phyloP scores from a whole-genome alignment of 2,113 vertebrate genomes.

The Phalacrocorax pelagicus region DNA sequence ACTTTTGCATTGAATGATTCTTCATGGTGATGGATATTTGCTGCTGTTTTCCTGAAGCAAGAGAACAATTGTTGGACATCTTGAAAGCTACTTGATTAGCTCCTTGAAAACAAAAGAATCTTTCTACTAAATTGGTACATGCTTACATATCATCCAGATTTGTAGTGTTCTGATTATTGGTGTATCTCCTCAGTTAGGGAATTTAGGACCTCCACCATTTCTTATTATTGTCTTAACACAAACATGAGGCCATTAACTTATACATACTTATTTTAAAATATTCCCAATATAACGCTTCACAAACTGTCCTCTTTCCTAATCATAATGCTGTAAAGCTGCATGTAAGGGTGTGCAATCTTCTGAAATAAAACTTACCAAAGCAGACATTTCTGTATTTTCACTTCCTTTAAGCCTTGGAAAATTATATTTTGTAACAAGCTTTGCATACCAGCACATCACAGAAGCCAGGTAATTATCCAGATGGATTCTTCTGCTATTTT shows the following conservation, averaged over 20 bases:
- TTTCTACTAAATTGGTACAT: background rate
- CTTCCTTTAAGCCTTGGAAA: background rate
- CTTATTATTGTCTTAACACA: background rate
- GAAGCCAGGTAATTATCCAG: background rate
- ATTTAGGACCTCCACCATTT: background rate
- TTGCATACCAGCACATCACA: background rate
- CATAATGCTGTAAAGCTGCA: background rate
- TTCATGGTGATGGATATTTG: constrained; percentile 52
- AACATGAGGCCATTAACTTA: background rate
- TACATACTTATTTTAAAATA: background rate
- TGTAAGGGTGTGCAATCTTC: background rate
- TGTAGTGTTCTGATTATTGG: background rate
- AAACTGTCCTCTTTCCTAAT: background rate
- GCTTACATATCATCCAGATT: background rate
- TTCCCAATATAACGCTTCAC: background rate
- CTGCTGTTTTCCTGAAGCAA: background rate
- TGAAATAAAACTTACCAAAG: background rate
- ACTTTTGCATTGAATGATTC: constrained; percentile 19
- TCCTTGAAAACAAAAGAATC: background rate
- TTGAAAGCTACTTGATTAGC: background rate
- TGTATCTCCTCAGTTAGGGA: background rate
- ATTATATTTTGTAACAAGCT: background rate
- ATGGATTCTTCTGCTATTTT: background rate
- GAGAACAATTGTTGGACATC: background rate
- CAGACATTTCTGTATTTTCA: background rate